Percentiles rank a stretch among this genome's conserved stretches.
These are phyloP conservation scores for Helarctos malayanus DNA, from an alignment of 2,797 vertebrate genomes.

Conservation along the genomic window DNA sequence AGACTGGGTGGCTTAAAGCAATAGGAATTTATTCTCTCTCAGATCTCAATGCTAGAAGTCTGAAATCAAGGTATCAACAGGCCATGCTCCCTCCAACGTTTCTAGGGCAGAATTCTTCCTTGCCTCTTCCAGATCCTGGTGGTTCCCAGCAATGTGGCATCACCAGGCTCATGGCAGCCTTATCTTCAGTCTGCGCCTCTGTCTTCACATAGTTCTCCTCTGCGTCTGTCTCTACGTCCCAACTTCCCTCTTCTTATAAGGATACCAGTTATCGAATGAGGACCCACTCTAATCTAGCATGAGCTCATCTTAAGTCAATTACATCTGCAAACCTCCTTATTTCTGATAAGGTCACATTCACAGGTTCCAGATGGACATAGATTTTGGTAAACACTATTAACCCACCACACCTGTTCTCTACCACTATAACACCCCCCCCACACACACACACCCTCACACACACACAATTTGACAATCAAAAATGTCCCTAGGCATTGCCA, in stretches of 20 bases:
- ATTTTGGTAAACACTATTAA: background rate
- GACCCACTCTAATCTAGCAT: background rate
- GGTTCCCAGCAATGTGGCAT: background rate
- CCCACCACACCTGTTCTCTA: background rate
- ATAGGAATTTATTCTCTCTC: background rate
- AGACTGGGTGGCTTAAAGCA: background rate
- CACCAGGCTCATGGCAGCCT: no score
- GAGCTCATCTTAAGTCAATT: background rate
- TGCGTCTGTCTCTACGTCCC: background rate
- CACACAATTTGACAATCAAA: background rate
- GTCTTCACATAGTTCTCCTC: background rate
- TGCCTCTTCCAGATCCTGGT: background rate
- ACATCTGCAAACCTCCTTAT: background rate
- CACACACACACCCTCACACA: no score
- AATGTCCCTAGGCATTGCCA: background rate
- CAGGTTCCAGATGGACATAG: background rate
- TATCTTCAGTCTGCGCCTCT: background rate
- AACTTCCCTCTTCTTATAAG: background rate
- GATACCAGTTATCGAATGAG: background rate
- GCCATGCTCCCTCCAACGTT: background rate
- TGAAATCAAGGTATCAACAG: background rate
- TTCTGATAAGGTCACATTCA: background rate
- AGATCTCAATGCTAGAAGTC: background rate
- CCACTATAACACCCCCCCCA: background rate
- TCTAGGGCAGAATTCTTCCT: background rate